Base-by-base conservation (phyloP, 2,797 vertebrate species). In the Sebastes goodei region DNA sequence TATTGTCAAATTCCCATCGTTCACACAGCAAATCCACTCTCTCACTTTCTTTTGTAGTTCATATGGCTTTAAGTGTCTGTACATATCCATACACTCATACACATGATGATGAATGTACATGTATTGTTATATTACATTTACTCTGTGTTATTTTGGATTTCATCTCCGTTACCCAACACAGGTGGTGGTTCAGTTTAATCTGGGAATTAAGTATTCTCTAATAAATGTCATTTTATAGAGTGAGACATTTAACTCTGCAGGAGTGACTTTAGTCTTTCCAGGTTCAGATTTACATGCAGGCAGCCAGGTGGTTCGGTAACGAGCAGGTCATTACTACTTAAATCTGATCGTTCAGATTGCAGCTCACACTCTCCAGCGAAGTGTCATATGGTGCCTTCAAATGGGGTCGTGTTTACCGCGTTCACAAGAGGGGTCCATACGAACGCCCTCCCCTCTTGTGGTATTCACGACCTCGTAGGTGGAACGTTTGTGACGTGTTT, bases 21-120 rank as follows among this genome's bases (percentile, higher is more conserved):
- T 69, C 29, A 59, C 56, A 64, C 71, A 74, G 25, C 30, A 79
- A 42, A 56, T 46, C 21, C 76, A 42, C 38, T 11, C 56, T 12
- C 68, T 8, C 10, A 3, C 49, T 15, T 55, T 12, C 17, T 85
- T 64, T 55, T 60, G 60, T 68, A 42, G 81, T 82, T 74, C 81
- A 69, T 86, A 87, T 75, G 87, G 89, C 74, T 94, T 84, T 0
- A 32, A 88, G 62, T 12, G 73, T 74, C 71, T 82, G 27, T 17
- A 80, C 52, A 66, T 32, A 53, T 77, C 15, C 42, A 42, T 42
- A 42, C 38, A 42, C 14, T 49, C 59, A 81, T 53, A 79, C 61
- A 30, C 9, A 46, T 46, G 15, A 71, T 29, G 21, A 57, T 20
- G 46, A 20, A 20, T 46, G 15, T 46, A 17, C 42, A 70, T 72